phyloP scores from a whole-genome alignment of 2,888 invertebrate genomes.

The Dichetophora obliterata region DNA sequence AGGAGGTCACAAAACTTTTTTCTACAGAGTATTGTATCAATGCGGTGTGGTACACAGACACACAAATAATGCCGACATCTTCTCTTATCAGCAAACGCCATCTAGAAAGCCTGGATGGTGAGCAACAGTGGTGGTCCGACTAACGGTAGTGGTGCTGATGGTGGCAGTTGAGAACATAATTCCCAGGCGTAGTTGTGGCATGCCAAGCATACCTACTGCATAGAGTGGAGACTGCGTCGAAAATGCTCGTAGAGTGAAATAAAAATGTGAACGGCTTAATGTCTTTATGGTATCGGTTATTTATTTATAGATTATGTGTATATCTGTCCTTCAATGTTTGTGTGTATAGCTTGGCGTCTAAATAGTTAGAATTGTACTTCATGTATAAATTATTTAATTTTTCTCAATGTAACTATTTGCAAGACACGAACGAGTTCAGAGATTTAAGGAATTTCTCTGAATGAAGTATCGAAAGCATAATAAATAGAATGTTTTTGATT shows the following conservation, averaged over 20 bases:
- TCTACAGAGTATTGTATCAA: not conserved
- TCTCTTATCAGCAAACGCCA: constrained; percentile 17
- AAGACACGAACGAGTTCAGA: too few species aligned
- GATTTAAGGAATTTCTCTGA: too few species aligned
- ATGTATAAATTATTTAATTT: too few species aligned
- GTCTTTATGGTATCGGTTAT: not conserved
- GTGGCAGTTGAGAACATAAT: constrained; percentile 1
- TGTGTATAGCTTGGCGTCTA: too few species aligned
- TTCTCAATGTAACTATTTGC: too few species aligned
- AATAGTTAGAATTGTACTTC: too few species aligned
- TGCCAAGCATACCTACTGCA: constrained; percentile 6
- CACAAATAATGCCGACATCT: constrained; percentile 15
- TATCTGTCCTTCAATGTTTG: too few species aligned
- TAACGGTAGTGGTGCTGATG: not conserved
- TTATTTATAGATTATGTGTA: too few species aligned
- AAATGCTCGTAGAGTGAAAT: not conserved
- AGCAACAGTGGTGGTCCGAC: not conserved
- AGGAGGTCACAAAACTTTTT: not conserved
- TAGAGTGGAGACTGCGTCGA: not conserved
- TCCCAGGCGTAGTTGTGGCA: constrained; percentile 11
- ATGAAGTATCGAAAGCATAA: too few species aligned
- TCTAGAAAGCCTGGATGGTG: not conserved
- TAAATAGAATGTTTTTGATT: not conserved
- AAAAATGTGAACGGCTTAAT: not conserved
- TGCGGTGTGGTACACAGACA: not conserved